A percentile compares a stretch with the other conserved stretches of the same genome.
These are phyloP conservation scores for Tribolium freemani DNA, from an alignment of 2,888 invertebrate genomes.

Conservation along the genomic window DNA sequence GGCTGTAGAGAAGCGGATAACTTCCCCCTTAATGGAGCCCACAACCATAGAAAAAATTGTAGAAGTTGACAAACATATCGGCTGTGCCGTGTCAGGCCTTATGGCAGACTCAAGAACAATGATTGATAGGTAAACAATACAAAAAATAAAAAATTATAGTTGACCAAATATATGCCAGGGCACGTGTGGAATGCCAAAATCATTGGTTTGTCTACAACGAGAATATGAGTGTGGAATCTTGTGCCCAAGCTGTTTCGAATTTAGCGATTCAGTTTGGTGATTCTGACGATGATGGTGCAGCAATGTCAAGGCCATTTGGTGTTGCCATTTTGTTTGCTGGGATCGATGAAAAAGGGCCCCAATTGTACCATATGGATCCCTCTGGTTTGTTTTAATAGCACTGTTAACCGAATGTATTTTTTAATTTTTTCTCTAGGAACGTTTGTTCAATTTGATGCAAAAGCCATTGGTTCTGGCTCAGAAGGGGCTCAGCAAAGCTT, in stretches of 20 bases:
- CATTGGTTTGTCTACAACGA: constrained; percentile 99
- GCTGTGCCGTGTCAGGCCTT: constrained; percentile 96
- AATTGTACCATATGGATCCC: constrained; percentile 98
- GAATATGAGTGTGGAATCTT: constrained; percentile 96
- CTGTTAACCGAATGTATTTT: neutral
- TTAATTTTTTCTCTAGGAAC: constrained; percentile 77
- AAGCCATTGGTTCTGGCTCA: constrained; percentile 99
- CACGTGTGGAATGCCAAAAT: constrained; percentile 96
- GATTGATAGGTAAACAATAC: constrained; percentile 63
- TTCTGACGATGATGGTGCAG: constrained; percentile 94
- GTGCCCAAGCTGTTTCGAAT: constrained; percentile 98
- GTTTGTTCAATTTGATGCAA: constrained; percentile 97
- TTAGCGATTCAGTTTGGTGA: constrained; percentile 99
- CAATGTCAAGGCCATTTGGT: constrained; percentile 98
- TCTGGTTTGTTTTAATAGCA: constrained; percentile 74
- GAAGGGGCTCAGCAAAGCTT: constrained; percentile 98
- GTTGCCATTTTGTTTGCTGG: constrained; percentile 98
- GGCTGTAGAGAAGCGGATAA: constrained; percentile 98
- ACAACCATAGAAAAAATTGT: constrained; percentile 99
- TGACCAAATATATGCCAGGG: constrained; percentile 62
- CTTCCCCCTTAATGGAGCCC: constrained; percentile 96
- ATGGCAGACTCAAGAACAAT: constrained; percentile 94
- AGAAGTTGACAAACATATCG: constrained; percentile 97
- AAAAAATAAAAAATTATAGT: neutral
- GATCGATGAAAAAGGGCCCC: constrained; percentile 94